These are phyloP conservation scores for Lacanobia oleracea DNA, from an alignment of 2,888 invertebrate genomes.

Conservation along the genomic window DNA sequence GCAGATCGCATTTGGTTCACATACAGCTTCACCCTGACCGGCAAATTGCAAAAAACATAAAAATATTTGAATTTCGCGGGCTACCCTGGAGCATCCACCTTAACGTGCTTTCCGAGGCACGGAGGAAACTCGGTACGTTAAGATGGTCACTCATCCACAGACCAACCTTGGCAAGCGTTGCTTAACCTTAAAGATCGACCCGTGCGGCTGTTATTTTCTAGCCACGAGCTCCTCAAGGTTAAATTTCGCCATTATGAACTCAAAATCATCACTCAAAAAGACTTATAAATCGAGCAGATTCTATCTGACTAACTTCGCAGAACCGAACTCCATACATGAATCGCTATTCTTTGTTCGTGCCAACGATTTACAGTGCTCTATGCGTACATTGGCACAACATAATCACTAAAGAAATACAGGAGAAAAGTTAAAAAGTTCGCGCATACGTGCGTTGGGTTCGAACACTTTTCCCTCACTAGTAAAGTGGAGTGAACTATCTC, in stretches of 20 bases:
- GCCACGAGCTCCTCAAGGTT: too few species aligned
- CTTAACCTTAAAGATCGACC: too few species aligned
- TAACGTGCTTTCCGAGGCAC: too few species aligned
- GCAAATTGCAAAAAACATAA: too few species aligned
- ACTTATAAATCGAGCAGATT: background rate
- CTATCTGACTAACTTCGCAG: background rate
- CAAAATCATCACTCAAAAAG: background rate
- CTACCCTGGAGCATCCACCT: too few species aligned
- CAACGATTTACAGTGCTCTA: conserved; percentile 50
- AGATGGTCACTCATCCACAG: too few species aligned
- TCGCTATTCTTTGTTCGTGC: conserved; percentile 49
- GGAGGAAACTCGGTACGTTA: too few species aligned
- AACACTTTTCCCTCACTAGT: conserved; percentile 68
- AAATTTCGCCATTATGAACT: background rate
- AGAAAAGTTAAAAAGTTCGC: conserved; percentile 77
- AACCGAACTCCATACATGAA: background rate
- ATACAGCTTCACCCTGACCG: too few species aligned
- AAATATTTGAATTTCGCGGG: too few species aligned
- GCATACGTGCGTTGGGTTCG: conserved; percentile 75
- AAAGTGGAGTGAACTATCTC: conserved; percentile 85
- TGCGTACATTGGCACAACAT: conserved; percentile 55
- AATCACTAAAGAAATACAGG: conserved; percentile 67
- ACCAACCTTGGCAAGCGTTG: too few species aligned
- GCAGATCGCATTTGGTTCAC: too few species aligned
- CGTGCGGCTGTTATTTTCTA: too few species aligned